Evolutionary conservation across 2,888 invertebrate genomes (phyloP).

Genomic region (Polydrusus cervinus): DNA sequence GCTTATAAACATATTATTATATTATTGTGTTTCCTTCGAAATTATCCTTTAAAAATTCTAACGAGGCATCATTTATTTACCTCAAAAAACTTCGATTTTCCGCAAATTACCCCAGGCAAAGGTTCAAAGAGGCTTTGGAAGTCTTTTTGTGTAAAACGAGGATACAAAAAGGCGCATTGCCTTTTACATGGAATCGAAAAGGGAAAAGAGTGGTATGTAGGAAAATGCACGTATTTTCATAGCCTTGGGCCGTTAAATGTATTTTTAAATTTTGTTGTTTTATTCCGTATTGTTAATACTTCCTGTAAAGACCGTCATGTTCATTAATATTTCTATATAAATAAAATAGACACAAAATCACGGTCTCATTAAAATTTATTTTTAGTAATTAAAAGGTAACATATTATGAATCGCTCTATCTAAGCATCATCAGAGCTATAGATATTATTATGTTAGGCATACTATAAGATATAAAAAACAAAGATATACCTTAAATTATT

Average conservation of each 20-base stretch:
- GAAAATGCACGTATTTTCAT: constrained; percentile 43
- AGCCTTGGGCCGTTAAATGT: constrained; percentile 27
- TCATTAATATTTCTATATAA: too few species aligned
- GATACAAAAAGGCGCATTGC: constrained; percentile 25
- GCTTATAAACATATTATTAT: constrained; percentile 18
- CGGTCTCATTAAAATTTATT: too few species aligned
- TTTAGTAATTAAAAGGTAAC: too few species aligned
- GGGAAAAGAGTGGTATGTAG: constrained; percentile 1
- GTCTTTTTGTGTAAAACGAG: constrained; percentile 19
- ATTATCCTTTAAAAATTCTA: constrained; percentile 8
- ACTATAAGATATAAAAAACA: too few species aligned
- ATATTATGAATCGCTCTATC: too few species aligned
- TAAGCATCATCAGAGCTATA: too few species aligned
- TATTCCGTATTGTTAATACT: background rate
- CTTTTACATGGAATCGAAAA: constrained; percentile 21
- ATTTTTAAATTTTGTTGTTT: constrained; percentile 28
- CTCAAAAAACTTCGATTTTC: constrained; percentile 43
- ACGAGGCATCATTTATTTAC: constrained; percentile 33
- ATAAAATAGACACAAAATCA: too few species aligned
- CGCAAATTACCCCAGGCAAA: constrained; percentile 35
- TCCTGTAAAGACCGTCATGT: background rate
- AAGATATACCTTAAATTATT: too few species aligned
- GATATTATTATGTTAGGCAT: too few species aligned
- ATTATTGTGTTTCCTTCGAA: constrained; percentile 1
- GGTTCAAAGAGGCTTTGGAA: constrained; percentile 31